Evolutionary conservation across 2,113 vertebrate species (phyloP).

Genomic region (Verasper variegatus): DNA sequence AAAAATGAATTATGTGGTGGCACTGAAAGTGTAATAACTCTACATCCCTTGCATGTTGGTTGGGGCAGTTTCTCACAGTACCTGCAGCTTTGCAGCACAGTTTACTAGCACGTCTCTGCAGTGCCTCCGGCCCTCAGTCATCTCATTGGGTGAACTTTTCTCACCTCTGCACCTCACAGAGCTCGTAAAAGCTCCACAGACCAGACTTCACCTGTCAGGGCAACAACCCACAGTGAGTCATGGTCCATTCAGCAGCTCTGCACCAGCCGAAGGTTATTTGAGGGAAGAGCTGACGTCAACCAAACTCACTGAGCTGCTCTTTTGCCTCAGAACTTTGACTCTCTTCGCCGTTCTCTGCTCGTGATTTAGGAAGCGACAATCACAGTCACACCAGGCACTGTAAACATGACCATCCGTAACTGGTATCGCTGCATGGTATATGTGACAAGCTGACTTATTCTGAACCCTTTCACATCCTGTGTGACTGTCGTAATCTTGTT

Average conservation of each 20-base stretch:
- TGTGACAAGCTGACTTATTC: slow-evolving; percentile 30
- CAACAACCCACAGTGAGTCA: slow-evolving; percentile 30
- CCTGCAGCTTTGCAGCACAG: background rate
- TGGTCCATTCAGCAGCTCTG: slow-evolving; percentile 6
- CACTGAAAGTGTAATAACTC: background rate
- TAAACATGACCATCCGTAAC: background rate
- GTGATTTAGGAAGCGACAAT: background rate
- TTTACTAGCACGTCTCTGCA: slow-evolving; percentile 11
- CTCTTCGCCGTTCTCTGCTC: background rate
- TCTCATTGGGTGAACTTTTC: slow-evolving; percentile 30
- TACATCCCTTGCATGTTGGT: background rate
- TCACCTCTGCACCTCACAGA: slow-evolving; percentile 12
- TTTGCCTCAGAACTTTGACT: background rate
- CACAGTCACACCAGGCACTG: background rate
- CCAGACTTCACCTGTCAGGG: slow-evolving; percentile 47
- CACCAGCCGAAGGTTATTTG: slow-evolving; percentile 36
- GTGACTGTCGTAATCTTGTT: slow-evolving; percentile 30
- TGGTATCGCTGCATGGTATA: background rate
- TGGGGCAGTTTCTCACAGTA: background rate
- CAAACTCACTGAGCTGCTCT: background rate
- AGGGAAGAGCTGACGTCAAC: slow-evolving; percentile 35
- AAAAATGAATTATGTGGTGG: too few species aligned
- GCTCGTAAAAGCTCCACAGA: slow-evolving; percentile 19
- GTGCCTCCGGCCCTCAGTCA: background rate
- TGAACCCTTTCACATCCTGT: slow-evolving; percentile 53